Evolutionary conservation across 2,888 invertebrate genomes (phyloP).

Genomic region (Tachina lurida): DNA sequence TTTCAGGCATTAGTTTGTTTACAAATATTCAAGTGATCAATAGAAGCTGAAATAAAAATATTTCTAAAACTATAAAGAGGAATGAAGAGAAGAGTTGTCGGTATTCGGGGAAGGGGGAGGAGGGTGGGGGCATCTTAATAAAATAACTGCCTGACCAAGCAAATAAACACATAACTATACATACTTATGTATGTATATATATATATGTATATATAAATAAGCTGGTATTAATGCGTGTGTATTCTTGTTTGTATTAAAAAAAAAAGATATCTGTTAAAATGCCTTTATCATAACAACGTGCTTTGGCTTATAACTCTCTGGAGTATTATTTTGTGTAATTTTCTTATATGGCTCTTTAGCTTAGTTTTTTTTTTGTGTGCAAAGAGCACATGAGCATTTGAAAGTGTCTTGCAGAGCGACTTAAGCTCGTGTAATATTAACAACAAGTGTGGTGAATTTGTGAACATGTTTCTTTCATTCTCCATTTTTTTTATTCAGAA

Average conservation of each 20-base stretch:
- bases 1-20: conserved; percentile 49
- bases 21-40: conserved; percentile 33
- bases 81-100: conserved; percentile 4
- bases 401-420: conserved; percentile 9
- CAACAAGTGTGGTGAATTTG: conserved; percentile 71
- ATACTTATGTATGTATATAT: neutral
- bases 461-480: conserved; percentile 64
- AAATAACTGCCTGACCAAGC: conserved; percentile 18
- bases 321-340: conserved; percentile 43
- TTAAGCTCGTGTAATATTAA: conserved; percentile 17
- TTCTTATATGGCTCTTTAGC: conserved; percentile 14
- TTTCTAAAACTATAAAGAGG: neutral
- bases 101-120: too few species aligned
- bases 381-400: neutral
- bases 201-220: neutral
- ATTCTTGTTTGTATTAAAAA: conserved; percentile 23
- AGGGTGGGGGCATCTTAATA: neutral
- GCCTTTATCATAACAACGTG: conserved; percentile 70
- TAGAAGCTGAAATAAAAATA: conserved; percentile 10
- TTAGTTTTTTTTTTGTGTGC: neutral
- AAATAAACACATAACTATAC: neutral
- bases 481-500: conserved; percentile 17
- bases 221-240: neutral
- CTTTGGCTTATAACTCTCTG: conserved; percentile 61
- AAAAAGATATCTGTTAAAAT: conserved; percentile 35